Percentiles rank a stretch among this genome's conserved stretches.
These are phyloP conservation scores for Perithous albicinctus DNA, from an alignment of 2,888 invertebrate species.

Conservation along the genomic window DNA sequence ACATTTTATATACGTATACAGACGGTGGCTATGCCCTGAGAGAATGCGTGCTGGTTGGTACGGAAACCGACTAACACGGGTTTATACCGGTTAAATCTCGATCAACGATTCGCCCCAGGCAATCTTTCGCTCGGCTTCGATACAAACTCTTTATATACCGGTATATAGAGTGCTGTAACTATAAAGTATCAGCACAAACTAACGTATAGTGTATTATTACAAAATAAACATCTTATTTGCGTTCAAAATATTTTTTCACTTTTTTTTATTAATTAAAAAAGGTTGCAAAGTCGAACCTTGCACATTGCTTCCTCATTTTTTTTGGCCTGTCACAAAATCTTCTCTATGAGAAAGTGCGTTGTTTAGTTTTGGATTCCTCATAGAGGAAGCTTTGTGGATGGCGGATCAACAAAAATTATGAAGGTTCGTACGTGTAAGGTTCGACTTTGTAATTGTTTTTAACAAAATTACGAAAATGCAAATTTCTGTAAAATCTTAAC, in stretches of 20 bases:
- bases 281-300: no score
- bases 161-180: not conserved
- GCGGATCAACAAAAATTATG: no score
- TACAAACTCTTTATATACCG: conserved; percentile 37
- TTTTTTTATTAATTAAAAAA: no score
- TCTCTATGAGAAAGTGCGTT: no score
- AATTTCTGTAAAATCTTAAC: no score
- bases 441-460: not conserved
- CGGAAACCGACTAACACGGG: conserved; percentile 75
- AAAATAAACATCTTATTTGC: not conserved
- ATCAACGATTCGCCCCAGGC: conserved; percentile 73
- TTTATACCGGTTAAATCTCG: conserved; percentile 82
- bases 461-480: no score
- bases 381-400: no score
- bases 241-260: not conserved
- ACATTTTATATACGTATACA: conserved; percentile 18
- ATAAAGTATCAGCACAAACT: not conserved
- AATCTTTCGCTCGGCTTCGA: conserved; percentile 65
- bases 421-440: no score
- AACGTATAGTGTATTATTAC: not conserved
- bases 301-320: no score
- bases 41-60: conserved; percentile 69
- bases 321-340: no score
- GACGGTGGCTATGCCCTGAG: conserved; percentile 33
- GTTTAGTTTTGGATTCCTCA: no score